These are phyloP conservation scores for Cephus rjabovi DNA, from an alignment of 2,888 invertebrate genomes.

Conservation along the genomic window DNA sequence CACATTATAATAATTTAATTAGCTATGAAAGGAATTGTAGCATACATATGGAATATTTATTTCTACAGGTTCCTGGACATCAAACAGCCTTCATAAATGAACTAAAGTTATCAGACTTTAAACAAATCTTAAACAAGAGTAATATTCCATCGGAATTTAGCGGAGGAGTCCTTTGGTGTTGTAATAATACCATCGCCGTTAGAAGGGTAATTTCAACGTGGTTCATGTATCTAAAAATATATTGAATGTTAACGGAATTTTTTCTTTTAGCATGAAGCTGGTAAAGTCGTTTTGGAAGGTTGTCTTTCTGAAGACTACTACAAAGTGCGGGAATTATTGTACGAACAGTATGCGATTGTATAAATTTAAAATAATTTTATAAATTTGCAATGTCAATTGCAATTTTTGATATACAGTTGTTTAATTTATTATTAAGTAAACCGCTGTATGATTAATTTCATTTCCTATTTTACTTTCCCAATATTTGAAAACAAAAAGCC, in stretches of 20 bases:
- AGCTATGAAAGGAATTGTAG: neutral
- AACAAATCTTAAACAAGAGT: conserved; percentile 79
- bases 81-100: conserved; percentile 93
- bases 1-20: neutral
- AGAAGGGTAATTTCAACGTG: conserved; percentile 73
- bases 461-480: neutral
- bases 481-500: neutral
- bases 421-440: neutral
- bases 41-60: neutral
- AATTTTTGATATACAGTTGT: neutral
- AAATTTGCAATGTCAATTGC: neutral
- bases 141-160: conserved; percentile 89
- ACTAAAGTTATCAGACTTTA: conserved; percentile 91
- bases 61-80: conserved; percentile 73
- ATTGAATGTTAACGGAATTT: conserved; percentile 12
- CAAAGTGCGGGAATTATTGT: conserved; percentile 90
- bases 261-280: conserved; percentile 84
- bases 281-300: conserved; percentile 93
- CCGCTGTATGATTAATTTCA: neutral
- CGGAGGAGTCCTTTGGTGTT: conserved; percentile 94
- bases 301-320: conserved; percentile 95
- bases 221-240: neutral
- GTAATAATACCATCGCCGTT: conserved; percentile 90
- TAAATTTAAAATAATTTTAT: conserved; percentile 64
- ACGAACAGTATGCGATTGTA: conserved; percentile 97